phyloP scores from a whole-genome alignment of 2,113 vertebrate species.

The Heloderma charlesbogerti region DNA sequence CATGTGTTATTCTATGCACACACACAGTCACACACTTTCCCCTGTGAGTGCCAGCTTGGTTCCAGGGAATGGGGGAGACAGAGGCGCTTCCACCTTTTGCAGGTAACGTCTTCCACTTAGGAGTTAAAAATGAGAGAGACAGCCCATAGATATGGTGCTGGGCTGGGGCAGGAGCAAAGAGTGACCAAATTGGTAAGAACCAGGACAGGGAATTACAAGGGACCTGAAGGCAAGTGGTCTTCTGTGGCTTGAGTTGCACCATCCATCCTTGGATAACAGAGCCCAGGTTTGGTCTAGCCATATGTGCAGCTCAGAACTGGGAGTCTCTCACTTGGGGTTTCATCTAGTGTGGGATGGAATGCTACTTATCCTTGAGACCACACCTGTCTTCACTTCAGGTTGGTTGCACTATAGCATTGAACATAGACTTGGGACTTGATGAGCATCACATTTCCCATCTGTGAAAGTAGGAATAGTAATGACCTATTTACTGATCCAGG shows the following conservation, averaged over 20 bases:
- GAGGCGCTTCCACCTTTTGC: too few species aligned
- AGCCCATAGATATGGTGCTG: background rate
- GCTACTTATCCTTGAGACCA: background rate
- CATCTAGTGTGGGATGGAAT: background rate
- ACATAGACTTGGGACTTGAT: background rate
- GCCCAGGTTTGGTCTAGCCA: background rate
- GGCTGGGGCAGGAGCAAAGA: background rate
- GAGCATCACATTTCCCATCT: background rate
- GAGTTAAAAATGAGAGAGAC: background rate
- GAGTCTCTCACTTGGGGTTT: background rate
- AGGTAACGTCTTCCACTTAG: too few species aligned
- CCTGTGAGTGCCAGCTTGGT: background rate
- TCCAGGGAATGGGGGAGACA: too few species aligned
- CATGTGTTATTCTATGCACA: background rate
- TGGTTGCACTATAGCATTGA: background rate
- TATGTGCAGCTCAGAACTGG: background rate
- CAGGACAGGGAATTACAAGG: background rate
- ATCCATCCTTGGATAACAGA: background rate
- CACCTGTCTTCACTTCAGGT: background rate
- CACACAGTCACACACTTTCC: background rate
- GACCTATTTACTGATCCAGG: too few species aligned
- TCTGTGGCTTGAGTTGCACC: background rate
- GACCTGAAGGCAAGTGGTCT: background rate
- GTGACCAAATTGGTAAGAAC: background rate
- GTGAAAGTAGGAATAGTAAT: background rate